phyloP scores from a whole-genome alignment of 2,113 vertebrate genomes.

The human region DNA sequence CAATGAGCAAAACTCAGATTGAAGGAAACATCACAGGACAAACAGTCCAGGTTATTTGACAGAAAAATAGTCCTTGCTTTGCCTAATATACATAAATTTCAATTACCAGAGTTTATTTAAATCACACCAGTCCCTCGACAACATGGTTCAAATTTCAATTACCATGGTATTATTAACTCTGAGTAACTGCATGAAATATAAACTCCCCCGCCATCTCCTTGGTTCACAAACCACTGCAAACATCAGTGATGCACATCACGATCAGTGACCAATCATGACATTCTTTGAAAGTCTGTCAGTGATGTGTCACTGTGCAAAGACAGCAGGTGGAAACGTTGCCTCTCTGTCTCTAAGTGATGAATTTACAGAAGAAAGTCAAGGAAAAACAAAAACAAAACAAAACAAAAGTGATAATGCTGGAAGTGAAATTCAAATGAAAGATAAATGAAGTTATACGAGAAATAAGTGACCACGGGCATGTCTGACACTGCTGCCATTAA shows the following conservation, averaged over 20 bases:
- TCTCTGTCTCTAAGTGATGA: neutral
- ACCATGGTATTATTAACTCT: neutral
- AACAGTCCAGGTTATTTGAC: neutral
- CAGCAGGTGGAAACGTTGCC: neutral
- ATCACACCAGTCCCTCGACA: neutral
- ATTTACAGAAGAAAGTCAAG: neutral
- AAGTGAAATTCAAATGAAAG: neutral
- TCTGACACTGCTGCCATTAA: neutral
- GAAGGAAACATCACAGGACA: neutral
- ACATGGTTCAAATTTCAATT: slow-evolving; percentile 16
- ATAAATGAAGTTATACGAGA: slow-evolving; percentile 2
- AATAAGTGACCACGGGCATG: neutral
- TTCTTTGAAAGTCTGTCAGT: neutral
- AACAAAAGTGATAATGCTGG: neutral
- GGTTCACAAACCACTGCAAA: neutral
- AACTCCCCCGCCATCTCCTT: neutral
- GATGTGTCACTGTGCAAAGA: neutral
- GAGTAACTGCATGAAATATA: neutral
- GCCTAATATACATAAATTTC: neutral
- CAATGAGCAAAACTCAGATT: neutral
- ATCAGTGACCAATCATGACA: neutral
- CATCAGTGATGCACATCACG: neutral
- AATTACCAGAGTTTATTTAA: neutral
- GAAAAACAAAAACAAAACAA: neutral
- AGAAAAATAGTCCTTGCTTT: neutral